These are phyloP conservation scores for Diplodus sargus DNA, from an alignment of 2,797 vertebrate species.

Conservation along the genomic window DNA sequence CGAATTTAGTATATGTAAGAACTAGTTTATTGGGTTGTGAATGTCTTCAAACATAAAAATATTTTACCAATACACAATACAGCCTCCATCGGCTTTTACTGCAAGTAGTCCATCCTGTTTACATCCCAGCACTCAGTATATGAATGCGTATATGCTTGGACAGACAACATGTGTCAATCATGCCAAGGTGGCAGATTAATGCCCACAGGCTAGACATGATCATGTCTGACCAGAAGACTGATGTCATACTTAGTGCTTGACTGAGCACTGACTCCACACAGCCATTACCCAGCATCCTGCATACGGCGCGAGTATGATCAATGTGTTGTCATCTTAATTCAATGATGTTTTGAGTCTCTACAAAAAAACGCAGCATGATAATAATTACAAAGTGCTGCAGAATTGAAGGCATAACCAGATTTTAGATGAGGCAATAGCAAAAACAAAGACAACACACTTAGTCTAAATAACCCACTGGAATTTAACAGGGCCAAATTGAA, in stretches of 20 bases:
- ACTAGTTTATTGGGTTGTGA: background rate
- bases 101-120: background rate
- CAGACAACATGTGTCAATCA: constrained; percentile 39
- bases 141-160: constrained; percentile 24
- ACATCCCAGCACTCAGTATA: background rate
- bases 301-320: constrained; percentile 1
- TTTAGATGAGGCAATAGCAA: constrained; percentile 27
- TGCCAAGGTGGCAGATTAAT: constrained; percentile 35
- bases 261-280: background rate
- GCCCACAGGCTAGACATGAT: constrained; percentile 12
- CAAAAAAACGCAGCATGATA: constrained; percentile 17
- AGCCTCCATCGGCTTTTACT: background rate
- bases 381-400: constrained; percentile 28
- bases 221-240: constrained; percentile 32
- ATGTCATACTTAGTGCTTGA: constrained; percentile 5
- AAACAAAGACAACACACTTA: constrained; percentile 22
- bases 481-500: constrained; percentile 24
- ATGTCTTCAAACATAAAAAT: background rate
- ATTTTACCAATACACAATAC: background rate
- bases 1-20: background rate
- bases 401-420: constrained; percentile 31
- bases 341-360: constrained; percentile 11
- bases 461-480: constrained; percentile 12
- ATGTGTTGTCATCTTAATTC: constrained; percentile 38
- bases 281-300: constrained; percentile 19